Evolutionary conservation across 92 coral and sea anemone species (phyloP).

Genomic region (Isaurus tuberculatus): DNA sequence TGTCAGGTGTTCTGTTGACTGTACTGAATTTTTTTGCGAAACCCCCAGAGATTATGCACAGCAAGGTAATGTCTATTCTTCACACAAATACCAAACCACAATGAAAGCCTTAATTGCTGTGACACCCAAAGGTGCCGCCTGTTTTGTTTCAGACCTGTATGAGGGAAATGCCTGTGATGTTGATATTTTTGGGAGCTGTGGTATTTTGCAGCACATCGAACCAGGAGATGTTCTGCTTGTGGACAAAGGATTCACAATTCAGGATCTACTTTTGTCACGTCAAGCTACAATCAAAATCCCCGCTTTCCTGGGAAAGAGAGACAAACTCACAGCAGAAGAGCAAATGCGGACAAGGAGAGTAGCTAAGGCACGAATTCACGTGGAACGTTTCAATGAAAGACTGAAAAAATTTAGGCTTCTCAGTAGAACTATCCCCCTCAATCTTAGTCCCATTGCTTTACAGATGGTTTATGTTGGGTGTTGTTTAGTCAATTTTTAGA

Average conservation of each 20-base stretch:
- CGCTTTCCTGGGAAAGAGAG: slow-evolving; percentile 50
- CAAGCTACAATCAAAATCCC: slow-evolving; percentile 53
- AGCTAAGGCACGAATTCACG: slow-evolving; percentile 52
- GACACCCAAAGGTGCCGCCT: slow-evolving; percentile 23
- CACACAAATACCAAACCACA: neutral
- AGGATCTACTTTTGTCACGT: slow-evolving; percentile 16
- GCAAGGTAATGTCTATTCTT: neutral
- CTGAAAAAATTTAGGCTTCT: slow-evolving; percentile 40
- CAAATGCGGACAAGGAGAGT: slow-evolving; percentile 30
- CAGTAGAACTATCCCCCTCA: slow-evolving; percentile 43
- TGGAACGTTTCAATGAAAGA: slow-evolving; percentile 51
- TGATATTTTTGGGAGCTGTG: slow-evolving; percentile 31
- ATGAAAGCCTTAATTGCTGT: neutral
- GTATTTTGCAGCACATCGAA: slow-evolving; percentile 28
- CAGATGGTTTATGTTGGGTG: slow-evolving; percentile 44
- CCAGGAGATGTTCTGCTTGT: slow-evolving; percentile 28
- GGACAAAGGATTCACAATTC: slow-evolving; percentile 54
- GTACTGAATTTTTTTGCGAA: neutral
- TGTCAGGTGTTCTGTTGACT: neutral
- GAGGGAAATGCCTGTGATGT: slow-evolving; percentile 34
- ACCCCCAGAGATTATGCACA: neutral
- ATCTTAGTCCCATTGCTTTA: slow-evolving; percentile 14
- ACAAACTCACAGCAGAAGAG: slow-evolving; percentile 44
- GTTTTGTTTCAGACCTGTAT: slow-evolving; percentile 32
- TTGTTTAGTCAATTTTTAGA: slow-evolving; percentile 33